Conservation (phyloP, 2,113 vertebrate genomes). For the Cariama cristata region DNA sequence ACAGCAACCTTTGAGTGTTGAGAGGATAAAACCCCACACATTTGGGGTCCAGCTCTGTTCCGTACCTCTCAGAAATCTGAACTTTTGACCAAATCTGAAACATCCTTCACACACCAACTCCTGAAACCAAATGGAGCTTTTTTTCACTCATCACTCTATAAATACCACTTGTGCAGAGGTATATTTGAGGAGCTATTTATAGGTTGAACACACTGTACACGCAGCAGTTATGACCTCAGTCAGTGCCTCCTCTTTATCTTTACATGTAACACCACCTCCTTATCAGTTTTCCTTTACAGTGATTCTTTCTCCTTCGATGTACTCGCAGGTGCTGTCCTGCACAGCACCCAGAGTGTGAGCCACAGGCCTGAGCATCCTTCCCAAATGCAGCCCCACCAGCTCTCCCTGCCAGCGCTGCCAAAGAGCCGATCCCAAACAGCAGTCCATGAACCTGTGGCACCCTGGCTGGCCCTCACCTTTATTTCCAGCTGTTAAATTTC, state of each 20-base stretch:
- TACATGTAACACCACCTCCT: not conserved
- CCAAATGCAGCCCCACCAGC: not conserved
- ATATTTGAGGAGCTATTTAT: constrained; percentile 32
- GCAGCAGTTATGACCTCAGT: constrained; percentile 8
- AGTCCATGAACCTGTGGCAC: not conserved
- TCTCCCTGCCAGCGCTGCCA: not conserved
- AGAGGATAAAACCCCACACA: not conserved
- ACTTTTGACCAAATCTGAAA: not conserved
- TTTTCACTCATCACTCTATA: constrained; percentile 1
- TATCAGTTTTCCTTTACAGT: not conserved
- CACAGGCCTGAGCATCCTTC: not conserved
- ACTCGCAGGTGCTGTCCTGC: not conserved
- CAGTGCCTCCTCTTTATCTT: not conserved
- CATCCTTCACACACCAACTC: not conserved
- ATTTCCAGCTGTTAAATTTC: constrained; percentile 41
- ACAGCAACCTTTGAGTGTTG: not conserved
- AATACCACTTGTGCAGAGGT: constrained; percentile 48
- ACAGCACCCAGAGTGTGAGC: not conserved
- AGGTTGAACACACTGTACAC: constrained; percentile 15
- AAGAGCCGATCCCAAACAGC: fast-evolving
- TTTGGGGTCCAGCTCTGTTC: not conserved
- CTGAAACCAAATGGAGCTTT: not conserved
- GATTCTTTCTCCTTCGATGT: not conserved
- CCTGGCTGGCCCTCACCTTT: constrained; percentile 5
- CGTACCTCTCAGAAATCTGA: not conserved